A percentile compares a stretch with the other conserved stretches of the same genome.
These are phyloP conservation scores for Cromileptes altivelis DNA, from an alignment of 2,113 vertebrate species.

Conservation along the genomic window DNA sequence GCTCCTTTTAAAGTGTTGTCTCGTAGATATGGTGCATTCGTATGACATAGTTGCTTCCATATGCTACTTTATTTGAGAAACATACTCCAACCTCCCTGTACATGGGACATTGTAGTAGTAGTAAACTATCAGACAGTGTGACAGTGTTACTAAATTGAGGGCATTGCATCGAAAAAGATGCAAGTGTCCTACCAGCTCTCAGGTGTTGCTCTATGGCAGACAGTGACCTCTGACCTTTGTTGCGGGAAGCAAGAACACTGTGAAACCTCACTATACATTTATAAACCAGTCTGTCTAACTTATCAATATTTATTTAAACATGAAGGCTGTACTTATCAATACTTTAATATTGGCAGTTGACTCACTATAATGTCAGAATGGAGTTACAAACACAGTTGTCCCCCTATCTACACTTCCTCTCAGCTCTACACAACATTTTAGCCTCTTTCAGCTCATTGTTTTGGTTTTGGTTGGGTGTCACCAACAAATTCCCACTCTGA, in stretches of 20 bases:
- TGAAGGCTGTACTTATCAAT: too few relatives aligned
- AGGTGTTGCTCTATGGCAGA: background rate
- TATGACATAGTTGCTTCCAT: constrained; percentile 69
- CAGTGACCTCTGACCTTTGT: background rate
- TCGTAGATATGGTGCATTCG: constrained; percentile 69
- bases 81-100: constrained; percentile 25
- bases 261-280: background rate
- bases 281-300: background rate
- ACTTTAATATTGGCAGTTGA: too few relatives aligned
- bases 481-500: too few relatives aligned
- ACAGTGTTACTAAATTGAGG: constrained; percentile 56
- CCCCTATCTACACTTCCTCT: too few relatives aligned
- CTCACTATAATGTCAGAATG: too few relatives aligned
- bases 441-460: too few relatives aligned
- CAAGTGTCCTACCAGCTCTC: background rate
- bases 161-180: background rate
- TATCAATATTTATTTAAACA: too few relatives aligned
- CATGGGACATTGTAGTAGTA: constrained; percentile 56
- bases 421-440: too few relatives aligned
- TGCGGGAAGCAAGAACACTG: background rate
- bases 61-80: constrained; percentile 58
- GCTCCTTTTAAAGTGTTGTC: constrained; percentile 84
- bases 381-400: too few relatives aligned
- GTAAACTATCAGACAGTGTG: constrained; percentile 35
- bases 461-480: too few relatives aligned